Percentiles rank a stretch among this genome's conserved stretches.
Evolutionary conservation across 1,140 invertebrate genomes (phyloP).

Genomic region (Papilio glaucus): DNA sequence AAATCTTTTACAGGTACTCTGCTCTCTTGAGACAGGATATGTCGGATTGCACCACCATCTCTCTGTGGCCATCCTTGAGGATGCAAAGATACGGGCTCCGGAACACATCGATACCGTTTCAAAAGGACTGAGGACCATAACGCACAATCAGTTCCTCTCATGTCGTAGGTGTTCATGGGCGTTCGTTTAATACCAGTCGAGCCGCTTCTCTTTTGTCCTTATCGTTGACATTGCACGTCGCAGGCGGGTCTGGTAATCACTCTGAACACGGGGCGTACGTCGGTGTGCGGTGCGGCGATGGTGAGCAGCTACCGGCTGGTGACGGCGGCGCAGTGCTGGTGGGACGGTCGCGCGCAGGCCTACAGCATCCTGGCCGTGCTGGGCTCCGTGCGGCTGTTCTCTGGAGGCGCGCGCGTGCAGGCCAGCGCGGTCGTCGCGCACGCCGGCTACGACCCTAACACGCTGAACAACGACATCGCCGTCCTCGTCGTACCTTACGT

Average conservation of each 20-base stretch:
- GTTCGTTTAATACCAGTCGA: too few species aligned
- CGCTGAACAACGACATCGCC: constrained; percentile 35
- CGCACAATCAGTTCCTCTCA: too few species aligned
- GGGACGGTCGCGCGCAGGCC: constrained; percentile 29
- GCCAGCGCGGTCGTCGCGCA: constrained; percentile 24
- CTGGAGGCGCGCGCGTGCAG: constrained; percentile 7
- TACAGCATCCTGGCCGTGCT: constrained; percentile 25
- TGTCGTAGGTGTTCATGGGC: too few species aligned
- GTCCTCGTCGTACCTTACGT: constrained; percentile 30
- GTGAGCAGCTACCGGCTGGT: constrained; percentile 30
- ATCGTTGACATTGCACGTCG: not conserved
- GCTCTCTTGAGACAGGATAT: too few species aligned
- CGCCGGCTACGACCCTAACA: constrained; percentile 28
- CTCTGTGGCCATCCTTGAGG: too few species aligned
- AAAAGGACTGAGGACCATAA: too few species aligned
- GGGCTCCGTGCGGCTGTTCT: constrained; percentile 26
- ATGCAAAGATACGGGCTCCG: too few species aligned
- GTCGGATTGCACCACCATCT: too few species aligned
- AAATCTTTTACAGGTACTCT: too few species aligned
- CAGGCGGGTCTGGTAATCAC: constrained; percentile 43
- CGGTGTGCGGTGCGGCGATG: constrained; percentile 42
- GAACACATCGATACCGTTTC: too few species aligned
- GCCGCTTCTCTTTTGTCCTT: not conserved
- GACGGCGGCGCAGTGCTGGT: constrained; percentile 36
- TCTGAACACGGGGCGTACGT: constrained; percentile 27